These are phyloP conservation scores for Trinorchestia longiramus DNA, from an alignment of 1,140 invertebrate species.

Conservation along the genomic window DNA sequence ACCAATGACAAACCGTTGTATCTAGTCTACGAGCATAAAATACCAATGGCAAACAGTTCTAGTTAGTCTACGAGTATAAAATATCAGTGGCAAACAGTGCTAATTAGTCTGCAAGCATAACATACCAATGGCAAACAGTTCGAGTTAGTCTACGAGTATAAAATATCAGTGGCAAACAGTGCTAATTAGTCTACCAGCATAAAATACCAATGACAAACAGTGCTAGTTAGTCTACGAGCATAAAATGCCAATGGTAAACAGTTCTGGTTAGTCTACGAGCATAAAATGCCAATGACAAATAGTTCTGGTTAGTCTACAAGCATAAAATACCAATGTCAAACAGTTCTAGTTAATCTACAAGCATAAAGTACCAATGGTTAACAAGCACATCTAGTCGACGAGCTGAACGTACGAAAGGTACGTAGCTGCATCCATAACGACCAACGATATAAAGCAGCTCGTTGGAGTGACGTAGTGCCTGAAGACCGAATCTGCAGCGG, in stretches of 20 bases:
- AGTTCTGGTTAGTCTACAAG: too few species aligned
- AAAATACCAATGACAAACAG: not conserved
- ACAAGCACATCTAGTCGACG: not conserved
- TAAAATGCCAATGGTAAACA: not conserved
- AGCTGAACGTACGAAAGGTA: not conserved
- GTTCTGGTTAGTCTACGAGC: too few species aligned
- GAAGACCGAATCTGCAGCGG: not conserved
- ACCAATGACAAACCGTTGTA: too few species aligned
- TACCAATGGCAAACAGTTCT: too few species aligned
- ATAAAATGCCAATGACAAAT: too few species aligned
- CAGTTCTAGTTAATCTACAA: not conserved
- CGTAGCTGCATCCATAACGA: not conserved
- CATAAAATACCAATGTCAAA: not conserved
- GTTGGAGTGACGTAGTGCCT: not conserved
- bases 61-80: not conserved
- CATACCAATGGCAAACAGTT: not conserved
- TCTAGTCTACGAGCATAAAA: too few species aligned
- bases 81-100: not conserved
- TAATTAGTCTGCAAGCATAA: not conserved
- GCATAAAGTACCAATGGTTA: not conserved
- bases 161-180: too few species aligned
- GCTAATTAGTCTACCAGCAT: too few species aligned
- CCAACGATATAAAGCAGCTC: not conserved
- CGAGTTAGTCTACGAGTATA: too few species aligned
- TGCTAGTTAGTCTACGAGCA: not conserved